Evolutionary conservation across 2,113 vertebrate species (phyloP).

Genomic region (Stictonetta naevosa): DNA sequence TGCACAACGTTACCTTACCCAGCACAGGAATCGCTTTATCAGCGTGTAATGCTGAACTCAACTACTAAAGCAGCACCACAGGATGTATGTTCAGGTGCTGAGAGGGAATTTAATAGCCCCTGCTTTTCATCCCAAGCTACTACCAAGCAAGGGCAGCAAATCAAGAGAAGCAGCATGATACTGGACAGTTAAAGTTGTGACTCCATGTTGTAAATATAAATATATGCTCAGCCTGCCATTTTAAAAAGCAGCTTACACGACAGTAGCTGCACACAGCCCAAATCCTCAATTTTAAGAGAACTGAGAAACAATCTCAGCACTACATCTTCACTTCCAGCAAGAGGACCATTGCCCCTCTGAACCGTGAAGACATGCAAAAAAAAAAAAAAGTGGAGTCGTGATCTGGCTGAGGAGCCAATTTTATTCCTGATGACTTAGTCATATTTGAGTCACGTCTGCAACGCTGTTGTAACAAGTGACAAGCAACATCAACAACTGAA

Average conservation of each 20-base stretch:
- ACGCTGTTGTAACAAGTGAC: accelerated
- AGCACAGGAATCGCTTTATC: no score
- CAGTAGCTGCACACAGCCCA: neutral
- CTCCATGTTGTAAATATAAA: accelerated
- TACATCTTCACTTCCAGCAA: neutral
- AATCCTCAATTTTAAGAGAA: neutral
- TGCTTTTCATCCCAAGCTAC: neutral
- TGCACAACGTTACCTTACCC: no score
- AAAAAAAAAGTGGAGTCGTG: neutral
- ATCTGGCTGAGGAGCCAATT: neutral
- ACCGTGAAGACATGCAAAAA: neutral
- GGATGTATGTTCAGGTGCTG: accelerated
- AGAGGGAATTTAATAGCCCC: neutral
- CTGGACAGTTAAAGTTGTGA: neutral
- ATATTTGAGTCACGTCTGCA: accelerated
- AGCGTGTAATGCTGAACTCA: accelerated
- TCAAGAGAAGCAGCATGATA: accelerated
- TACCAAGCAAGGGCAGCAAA: accelerated
- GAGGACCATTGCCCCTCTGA: accelerated
- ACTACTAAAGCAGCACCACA: accelerated
- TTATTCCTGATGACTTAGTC: neutral
- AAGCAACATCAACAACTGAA: neutral
- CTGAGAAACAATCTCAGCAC: neutral
- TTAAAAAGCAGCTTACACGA: neutral
- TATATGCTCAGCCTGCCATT: neutral